Percentiles rank a stretch among this genome's conserved stretches.
These are phyloP conservation scores for Rhingia campestris DNA, from an alignment of 2,888 invertebrate genomes.

Conservation along the genomic window DNA sequence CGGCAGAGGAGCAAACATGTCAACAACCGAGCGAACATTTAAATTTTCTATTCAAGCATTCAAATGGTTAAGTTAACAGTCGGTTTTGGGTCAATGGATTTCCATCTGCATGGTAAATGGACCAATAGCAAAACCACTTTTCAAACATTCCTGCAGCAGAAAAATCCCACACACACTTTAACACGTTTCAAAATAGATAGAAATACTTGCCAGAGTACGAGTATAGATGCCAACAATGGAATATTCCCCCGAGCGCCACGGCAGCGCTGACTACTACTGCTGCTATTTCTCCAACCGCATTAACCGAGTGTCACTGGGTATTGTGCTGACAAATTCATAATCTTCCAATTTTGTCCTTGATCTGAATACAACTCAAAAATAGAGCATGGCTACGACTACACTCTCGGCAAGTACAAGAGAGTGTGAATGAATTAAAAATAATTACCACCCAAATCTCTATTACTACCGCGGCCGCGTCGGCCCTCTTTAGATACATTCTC, in stretches of 20 bases:
- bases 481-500: background rate
- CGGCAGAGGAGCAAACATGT: constrained; percentile 10
- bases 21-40: constrained; percentile 55
- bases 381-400: constrained; percentile 37
- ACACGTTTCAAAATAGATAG: background rate
- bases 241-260: constrained; percentile 15
- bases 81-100: constrained; percentile 68
- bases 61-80: constrained; percentile 67
- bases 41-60: constrained; percentile 66
- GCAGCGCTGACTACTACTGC: constrained; percentile 8
- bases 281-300: constrained; percentile 54
- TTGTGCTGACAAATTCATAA: constrained; percentile 74
- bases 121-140: constrained; percentile 60
- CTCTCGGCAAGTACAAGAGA: background rate
- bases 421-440: constrained; percentile 54
- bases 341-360: constrained; percentile 74
- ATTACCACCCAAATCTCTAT: constrained; percentile 10
- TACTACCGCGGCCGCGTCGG: no score
- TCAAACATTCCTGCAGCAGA: constrained; percentile 7
- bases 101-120: constrained; percentile 47
- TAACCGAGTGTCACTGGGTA: constrained; percentile 66
- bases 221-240: constrained; percentile 40
- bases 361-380: constrained; percentile 72
- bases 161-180: background rate
- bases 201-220: constrained; percentile 1